Evolutionary conservation across 2,888 invertebrate genomes (phyloP).

Genomic region (Pherbina coryleti): DNA sequence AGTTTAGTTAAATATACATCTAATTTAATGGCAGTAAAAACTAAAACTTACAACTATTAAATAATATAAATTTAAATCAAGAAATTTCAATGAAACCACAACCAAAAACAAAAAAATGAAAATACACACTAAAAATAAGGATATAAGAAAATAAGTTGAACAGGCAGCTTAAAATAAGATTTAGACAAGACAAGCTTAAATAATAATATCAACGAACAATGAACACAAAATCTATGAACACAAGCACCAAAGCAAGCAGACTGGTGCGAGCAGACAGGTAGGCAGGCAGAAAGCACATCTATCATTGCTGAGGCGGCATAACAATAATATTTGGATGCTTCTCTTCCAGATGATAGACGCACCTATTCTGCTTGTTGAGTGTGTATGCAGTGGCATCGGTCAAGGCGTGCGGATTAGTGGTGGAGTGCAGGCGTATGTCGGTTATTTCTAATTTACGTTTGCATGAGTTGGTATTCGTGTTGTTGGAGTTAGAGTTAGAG

Average conservation of each 20-base stretch:
- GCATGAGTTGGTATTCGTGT: constrained; percentile 53
- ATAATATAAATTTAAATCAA: neutral
- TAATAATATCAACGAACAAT: neutral
- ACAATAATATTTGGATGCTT: constrained; percentile 13
- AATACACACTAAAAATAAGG: neutral
- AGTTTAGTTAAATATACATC: no score
- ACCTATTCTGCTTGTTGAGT: constrained; percentile 66
- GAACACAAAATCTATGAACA: neutral
- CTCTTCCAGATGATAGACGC: constrained; percentile 58
- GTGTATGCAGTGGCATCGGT: constrained; percentile 68
- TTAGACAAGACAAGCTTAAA: neutral
- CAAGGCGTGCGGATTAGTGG: constrained; percentile 72
- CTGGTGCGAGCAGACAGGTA: neutral
- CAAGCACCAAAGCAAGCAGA: neutral
- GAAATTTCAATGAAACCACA: neutral
- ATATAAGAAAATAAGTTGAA: neutral
- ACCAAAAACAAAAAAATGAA: neutral
- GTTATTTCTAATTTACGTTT: constrained; percentile 71
- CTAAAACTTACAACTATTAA: neutral
- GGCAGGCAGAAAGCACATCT: constrained; percentile 11
- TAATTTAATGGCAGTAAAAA: no score
- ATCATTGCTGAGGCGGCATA: constrained; percentile 31
- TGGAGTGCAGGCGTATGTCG: constrained; percentile 72
- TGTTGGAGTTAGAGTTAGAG: constrained; percentile 47
- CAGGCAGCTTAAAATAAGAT: neutral